A percentile compares a stretch with the other conserved stretches of the same genome.
phyloP scores from a whole-genome alignment of 1,140 invertebrate genomes.

The Ostrea edulis region DNA sequence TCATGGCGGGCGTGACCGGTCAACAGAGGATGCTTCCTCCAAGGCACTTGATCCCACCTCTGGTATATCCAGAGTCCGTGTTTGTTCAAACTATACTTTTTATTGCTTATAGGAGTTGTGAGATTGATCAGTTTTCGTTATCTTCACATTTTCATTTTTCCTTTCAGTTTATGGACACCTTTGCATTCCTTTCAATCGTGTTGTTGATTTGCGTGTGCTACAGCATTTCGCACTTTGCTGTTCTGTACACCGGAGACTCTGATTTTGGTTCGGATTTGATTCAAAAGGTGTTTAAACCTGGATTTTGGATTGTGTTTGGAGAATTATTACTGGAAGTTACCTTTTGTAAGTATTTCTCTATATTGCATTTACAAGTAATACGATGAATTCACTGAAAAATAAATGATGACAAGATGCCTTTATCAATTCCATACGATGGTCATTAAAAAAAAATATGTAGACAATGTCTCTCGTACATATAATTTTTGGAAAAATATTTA shows the following conservation, averaged over 20 bases:
- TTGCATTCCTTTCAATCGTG: neutral
- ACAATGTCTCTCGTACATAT: too few species aligned
- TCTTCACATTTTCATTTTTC: neutral
- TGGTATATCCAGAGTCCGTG: too few species aligned
- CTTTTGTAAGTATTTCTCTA: neutral
- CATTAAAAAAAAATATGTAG: too few species aligned
- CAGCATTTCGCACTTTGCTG: neutral
- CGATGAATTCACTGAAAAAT: too few species aligned
- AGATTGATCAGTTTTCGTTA: neutral
- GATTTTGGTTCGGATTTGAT: neutral
- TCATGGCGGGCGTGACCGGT: too few species aligned
- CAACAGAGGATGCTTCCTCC: too few species aligned
- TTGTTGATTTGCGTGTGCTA: neutral
- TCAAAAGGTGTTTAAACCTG: neutral
- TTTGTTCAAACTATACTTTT: too few species aligned
- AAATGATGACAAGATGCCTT: too few species aligned
- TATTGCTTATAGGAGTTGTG: too few species aligned
- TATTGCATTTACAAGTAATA: neutral
- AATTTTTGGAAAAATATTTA: too few species aligned
- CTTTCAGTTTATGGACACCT: neutral
- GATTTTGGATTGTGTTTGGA: neutral
- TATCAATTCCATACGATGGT: too few species aligned
- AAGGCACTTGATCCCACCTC: too few species aligned
- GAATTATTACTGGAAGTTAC: neutral
- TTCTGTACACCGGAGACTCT: neutral